phyloP scores from a whole-genome alignment of 1,140 invertebrate species.

The Coenobita brevimanus region DNA sequence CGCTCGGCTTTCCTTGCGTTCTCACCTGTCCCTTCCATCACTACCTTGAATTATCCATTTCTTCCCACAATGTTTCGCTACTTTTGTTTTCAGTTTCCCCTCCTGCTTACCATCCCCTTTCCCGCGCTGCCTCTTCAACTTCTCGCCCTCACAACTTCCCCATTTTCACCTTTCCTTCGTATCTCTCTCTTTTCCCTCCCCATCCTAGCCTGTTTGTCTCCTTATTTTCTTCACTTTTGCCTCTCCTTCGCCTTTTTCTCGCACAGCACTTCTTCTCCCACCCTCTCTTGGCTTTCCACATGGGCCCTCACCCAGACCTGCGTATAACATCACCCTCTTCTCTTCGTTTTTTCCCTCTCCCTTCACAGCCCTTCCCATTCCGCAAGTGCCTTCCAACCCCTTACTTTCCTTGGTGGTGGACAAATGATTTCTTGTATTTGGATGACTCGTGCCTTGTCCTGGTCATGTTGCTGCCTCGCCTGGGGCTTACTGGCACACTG shows the following conservation, averaged over 20 bases:
- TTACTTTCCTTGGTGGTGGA: conserved; percentile 6
- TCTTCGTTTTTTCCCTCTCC: background rate
- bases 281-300: background rate
- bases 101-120: too few relatives aligned
- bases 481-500: background rate
- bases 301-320: background rate
- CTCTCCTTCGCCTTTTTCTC: too few relatives aligned
- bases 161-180: too few relatives aligned
- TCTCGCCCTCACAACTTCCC: too few relatives aligned
- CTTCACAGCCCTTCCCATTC: background rate
- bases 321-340: background rate
- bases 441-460: too few relatives aligned
- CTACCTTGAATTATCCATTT: background rate
- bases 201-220: too few relatives aligned
- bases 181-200: too few relatives aligned
- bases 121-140: too few relatives aligned
- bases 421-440: too few relatives aligned
- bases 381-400: background rate
- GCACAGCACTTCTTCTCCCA: background rate
- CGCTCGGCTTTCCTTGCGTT: background rate
- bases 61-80: background rate
- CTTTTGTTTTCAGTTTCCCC: background rate
- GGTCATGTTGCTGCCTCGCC: too few relatives aligned
- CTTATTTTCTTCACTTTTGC: too few relatives aligned
- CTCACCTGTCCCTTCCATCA: background rate